phyloP scores from a whole-genome alignment of 2,888 invertebrate species.

The Protophormia terraenovae region DNA sequence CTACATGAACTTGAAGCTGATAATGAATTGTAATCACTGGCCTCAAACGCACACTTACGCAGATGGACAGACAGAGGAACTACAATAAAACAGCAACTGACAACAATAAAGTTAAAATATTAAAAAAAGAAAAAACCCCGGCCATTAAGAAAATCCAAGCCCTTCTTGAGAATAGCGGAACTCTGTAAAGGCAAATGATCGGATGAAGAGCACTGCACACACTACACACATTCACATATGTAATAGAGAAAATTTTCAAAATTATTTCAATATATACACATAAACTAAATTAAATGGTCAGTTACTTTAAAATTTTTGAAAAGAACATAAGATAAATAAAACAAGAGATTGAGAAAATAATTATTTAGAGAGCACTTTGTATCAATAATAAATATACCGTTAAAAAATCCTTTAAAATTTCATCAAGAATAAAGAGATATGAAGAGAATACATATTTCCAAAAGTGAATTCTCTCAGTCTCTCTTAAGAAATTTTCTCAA shows the following conservation, averaged over 20 bases:
- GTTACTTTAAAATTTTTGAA: conserved; percentile 42
- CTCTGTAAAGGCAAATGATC: conserved; percentile 1
- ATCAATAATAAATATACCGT: not conserved
- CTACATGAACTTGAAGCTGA: conserved; percentile 68
- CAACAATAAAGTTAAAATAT: conserved; percentile 20
- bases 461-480: not conserved
- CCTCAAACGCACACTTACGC: conserved; percentile 35
- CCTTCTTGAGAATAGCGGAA: conserved; percentile 20
- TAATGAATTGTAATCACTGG: conserved; percentile 65
- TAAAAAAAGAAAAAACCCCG: not conserved
- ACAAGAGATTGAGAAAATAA: not conserved
- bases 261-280: conserved; percentile 35
- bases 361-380: not conserved
- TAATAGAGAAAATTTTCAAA: not conserved
- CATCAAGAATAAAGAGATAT: not conserved
- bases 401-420: conserved; percentile 3
- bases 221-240: not conserved
- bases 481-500: not conserved
- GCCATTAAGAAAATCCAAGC: conserved; percentile 51
- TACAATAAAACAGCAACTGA: not conserved
- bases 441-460: not conserved
- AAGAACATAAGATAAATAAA: conserved; percentile 1
- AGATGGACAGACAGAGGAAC: not conserved
- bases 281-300: conserved; percentile 64
- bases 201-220: not conserved